Percentiles rank a stretch among this genome's conserved stretches.
Conservation (phyloP, 2,113 vertebrate genomes). For the Nerophis lumbriciformis region DNA sequence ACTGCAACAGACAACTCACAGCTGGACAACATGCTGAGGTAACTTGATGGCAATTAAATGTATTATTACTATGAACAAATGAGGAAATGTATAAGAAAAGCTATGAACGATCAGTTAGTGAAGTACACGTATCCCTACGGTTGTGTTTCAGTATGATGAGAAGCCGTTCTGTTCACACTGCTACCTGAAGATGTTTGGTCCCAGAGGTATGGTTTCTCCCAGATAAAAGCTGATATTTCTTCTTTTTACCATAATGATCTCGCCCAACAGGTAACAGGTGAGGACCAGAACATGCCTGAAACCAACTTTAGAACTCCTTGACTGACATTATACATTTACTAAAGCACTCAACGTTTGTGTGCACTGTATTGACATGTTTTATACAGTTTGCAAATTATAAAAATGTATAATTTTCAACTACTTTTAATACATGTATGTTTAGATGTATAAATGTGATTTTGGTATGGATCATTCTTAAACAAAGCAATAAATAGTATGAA, state of each 20-base stretch:
- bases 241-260: slow-evolving; percentile 13
- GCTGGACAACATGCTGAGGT: slow-evolving; percentile 80
- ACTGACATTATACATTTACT: background rate
- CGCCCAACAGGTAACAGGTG: slow-evolving; percentile 58
- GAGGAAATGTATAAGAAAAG: background rate
- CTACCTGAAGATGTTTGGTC: slow-evolving; percentile 76
- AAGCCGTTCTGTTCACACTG: slow-evolving; percentile 76
- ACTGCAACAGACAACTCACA: slow-evolving; percentile 74
- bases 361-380: background rate
- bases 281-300: slow-evolving; percentile 11
- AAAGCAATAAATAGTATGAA: slow-evolving; percentile 25
- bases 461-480: slow-evolving; percentile 16
- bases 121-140: slow-evolving; percentile 7
- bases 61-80: background rate
- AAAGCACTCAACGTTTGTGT: background rate
- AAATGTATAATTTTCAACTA: background rate
- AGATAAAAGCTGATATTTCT: slow-evolving; percentile 6
- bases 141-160: slow-evolving; percentile 74
- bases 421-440: slow-evolving; percentile 16
- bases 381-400: background rate
- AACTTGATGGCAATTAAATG: slow-evolving; percentile 2
- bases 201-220: slow-evolving; percentile 66
- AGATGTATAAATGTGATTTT: background rate
- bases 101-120: background rate
- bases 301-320: background rate